Evolutionary conservation across 2,113 vertebrate species (phyloP), one percentile per base, ranked within the genome.

Genomic region (Mirza zaza): DNA sequence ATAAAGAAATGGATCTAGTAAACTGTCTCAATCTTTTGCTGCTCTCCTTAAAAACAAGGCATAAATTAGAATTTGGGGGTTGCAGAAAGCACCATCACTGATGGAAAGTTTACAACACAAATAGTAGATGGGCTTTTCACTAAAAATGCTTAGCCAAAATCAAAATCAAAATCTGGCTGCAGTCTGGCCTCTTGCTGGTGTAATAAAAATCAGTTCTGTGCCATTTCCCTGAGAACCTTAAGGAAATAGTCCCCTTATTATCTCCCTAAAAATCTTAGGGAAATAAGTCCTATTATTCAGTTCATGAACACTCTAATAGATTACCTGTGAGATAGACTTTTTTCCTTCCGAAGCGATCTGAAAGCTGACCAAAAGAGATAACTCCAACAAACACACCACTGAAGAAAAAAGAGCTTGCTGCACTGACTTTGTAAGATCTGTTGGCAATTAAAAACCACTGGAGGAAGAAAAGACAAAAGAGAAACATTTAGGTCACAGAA

Each of bases 391-490:
- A 98, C 73, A 99, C 99, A 13, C 99, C 99, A 45, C 98, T 98
- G 96, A 99, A 99, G 98, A 98, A 99, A 84, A 98, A 98, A 34
- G 99, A 99, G 93, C 98, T 99, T 8, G 99, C 99, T 15, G 97
- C 98, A 23, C 98, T 98, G 95, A 99, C 98, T 98, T 99, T 98
- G 95, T 99, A 99, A 0, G 99, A 98, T 48, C 97, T 92, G 73
- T 92, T 98, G 68, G 98, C 99, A 61, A 99, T 98, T 97, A 99
- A 97, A 94, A 98, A 98, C 99, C 99, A 99, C 99, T 99, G 87
- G 48, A 91, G 77, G 67, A 88, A 97, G 14, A 73, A 9, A 68
- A 91, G 55, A 52, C 2, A 83, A n/a, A 68, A 65, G 77, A 32
- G 2, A 13, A 6, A 13, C 93, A 29, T 45, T 97, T 81, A 98